A percentile compares a stretch with the other conserved stretches of the same genome.
These are phyloP conservation scores for Leptogaster cylindrica DNA, from an alignment of 2,888 invertebrate genomes.

Conservation along the genomic window DNA sequence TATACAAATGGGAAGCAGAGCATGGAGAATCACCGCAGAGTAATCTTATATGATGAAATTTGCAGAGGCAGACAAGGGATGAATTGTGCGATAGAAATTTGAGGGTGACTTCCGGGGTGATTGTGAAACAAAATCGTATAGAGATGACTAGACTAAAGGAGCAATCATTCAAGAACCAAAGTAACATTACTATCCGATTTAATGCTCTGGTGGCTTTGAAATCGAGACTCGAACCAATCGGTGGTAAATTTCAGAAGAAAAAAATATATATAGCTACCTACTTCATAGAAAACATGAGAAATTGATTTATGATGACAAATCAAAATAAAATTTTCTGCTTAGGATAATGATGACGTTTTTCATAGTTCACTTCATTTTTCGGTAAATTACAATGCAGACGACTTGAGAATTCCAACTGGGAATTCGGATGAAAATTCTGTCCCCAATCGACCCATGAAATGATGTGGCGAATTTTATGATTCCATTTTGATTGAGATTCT, in stretches of 20 bases:
- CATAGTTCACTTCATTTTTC: conserved; percentile 13
- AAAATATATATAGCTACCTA: no score
- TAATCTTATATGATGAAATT: conserved; percentile 1
- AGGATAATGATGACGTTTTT: conserved; percentile 13
- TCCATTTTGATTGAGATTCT: no score
- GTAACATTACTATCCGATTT: conserved; percentile 43
- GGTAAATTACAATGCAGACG: not conserved
- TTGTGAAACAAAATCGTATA: not conserved
- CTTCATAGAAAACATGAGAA: no score
- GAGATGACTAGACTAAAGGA: not conserved
- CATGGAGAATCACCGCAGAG: conserved; percentile 18
- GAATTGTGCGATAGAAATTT: not conserved
- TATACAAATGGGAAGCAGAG: conserved; percentile 14
- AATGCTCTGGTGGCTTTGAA: conserved; percentile 43
- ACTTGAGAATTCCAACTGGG: not conserved
- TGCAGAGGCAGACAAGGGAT: not conserved
- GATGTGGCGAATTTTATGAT: not conserved
- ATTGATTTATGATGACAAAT: conserved; percentile 46
- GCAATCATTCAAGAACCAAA: not conserved
- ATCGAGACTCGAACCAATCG: conserved; percentile 24
- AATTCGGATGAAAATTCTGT: not conserved
- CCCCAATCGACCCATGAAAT: not conserved
- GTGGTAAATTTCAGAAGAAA: conserved; percentile 43
- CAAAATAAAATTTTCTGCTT: conserved; percentile 41
- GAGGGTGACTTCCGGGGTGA: not conserved